A percentile compares a stretch with the other conserved stretches of the same genome.
Conservation (phyloP, 2,113 vertebrate genomes). For the Leuciscus idus region DNA sequence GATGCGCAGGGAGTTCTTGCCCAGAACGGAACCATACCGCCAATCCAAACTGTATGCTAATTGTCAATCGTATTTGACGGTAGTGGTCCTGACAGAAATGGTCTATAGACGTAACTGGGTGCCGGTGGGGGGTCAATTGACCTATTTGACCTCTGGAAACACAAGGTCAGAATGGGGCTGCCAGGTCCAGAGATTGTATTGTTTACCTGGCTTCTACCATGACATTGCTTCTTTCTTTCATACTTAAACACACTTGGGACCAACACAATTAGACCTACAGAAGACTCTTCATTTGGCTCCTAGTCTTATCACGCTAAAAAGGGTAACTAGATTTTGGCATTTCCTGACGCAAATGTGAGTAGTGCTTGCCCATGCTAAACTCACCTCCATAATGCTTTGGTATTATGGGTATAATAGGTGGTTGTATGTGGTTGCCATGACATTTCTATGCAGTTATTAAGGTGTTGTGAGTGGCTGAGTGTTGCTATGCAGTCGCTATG, state of each 20-base stretch:
- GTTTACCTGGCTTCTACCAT: too few relatives aligned
- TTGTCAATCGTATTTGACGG: too few relatives aligned
- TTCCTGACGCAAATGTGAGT: neutral
- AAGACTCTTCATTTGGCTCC: too few relatives aligned
- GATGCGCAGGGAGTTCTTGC: too few relatives aligned
- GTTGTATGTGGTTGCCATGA: neutral
- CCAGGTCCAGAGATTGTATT: too few relatives aligned
- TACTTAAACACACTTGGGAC: too few relatives aligned
- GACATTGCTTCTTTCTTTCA: too few relatives aligned
- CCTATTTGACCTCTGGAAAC: constrained; percentile 27
- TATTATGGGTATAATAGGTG: neutral
- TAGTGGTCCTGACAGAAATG: too few relatives aligned
- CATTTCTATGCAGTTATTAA: neutral
- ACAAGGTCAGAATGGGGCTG: constrained; percentile 2
- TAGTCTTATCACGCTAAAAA: too few relatives aligned
- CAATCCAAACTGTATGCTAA: too few relatives aligned
- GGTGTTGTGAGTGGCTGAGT: neutral
- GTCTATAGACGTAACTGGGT: neutral
- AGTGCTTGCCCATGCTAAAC: neutral
- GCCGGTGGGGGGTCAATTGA: constrained; percentile 18
- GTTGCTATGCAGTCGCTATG: neutral
- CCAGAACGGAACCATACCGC: too few relatives aligned
- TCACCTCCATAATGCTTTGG: neutral
- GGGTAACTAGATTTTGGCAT: neutral
- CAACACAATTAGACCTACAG: too few relatives aligned